Evolutionary conservation across 1,140 invertebrate genomes (phyloP).

Genomic region (Sinonovacula constricta): DNA sequence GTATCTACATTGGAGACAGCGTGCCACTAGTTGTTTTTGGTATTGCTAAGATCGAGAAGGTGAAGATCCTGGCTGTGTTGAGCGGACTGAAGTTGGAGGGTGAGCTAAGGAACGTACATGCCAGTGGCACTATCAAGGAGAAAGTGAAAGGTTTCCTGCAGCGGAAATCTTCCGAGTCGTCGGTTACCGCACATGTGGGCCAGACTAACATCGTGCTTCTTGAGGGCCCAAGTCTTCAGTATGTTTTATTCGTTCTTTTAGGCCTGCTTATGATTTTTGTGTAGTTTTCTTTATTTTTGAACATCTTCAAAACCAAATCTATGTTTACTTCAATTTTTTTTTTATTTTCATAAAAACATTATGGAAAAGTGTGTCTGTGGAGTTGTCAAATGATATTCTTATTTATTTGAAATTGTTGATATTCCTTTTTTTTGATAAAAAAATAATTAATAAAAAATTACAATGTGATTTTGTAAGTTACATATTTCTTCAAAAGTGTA

Average conservation of each 20-base stretch:
- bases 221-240: conserved; percentile 95
- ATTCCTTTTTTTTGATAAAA: no score
- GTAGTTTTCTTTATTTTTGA: no score
- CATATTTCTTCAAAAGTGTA: no score
- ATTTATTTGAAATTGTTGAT: no score
- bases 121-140: conserved; percentile 85
- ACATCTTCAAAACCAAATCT: no score
- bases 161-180: conserved; percentile 86
- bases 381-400: no score
- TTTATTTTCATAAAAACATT: no score
- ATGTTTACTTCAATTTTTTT: no score
- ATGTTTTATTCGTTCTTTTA: conserved; percentile 77
- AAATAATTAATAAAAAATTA: no score
- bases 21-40: conserved; percentile 88
- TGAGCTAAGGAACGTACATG: conserved; percentile 91
- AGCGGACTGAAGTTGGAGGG: conserved; percentile 95
- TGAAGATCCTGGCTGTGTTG: conserved; percentile 91
- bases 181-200: conserved; percentile 93
- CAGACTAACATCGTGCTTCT: conserved; percentile 94
- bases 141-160: conserved; percentile 82
- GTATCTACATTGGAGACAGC: conserved; percentile 78
- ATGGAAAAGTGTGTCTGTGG: no score
- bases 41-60: conserved; percentile 92
- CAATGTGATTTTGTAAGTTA: no score
- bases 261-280: no score